Base-by-base conservation (phyloP, 2,113 vertebrate species). In the Seriola aureovittata region DNA sequence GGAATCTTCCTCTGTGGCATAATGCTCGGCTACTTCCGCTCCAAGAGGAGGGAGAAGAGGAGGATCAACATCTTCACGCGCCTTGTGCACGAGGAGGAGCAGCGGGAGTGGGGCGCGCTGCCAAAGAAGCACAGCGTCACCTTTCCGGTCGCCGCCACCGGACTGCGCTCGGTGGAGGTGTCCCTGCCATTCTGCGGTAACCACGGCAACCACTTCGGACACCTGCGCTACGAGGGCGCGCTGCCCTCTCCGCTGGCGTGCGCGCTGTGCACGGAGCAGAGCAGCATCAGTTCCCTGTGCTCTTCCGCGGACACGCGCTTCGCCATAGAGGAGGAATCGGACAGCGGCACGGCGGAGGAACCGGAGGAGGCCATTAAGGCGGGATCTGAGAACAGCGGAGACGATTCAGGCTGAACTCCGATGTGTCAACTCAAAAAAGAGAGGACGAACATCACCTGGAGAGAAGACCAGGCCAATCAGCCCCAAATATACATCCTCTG, bases 21-120 rank as follows among this genome's bases (percentile, higher is more conserved):
- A 73, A 97, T 97, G 96, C 88, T 99, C 40, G 96, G 97, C 71
- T 99, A 99, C 89, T 95, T 98, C 94, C 97, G 97, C 85, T 97
- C 97, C 71, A 99, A 99, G 90, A 93, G 95, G 81, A 95, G 94
- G 63, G 97, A 98, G 89, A 97, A 97, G 93, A 94, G 95, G 90
- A 94, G 96, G 71, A 88, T 94, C 63, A 97, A 96, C 87, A 86
- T 97, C 29, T 95, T 99, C 84, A 94, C 93, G 83, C 93, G 88
- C 63, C 93, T 99, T 38, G 94, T 99, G 55, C 97, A 98, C 89
- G 96, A 97, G 75, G 97, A 98, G 3, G 96, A 98, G 88, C 94
- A 97, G 90, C 92, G 96, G 74, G 96, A 96, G 60, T 99, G 98
- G 98, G 97, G 96, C 5, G 96, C 96, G 64, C 91, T 94, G 3